Base-by-base conservation (phyloP, 2,113 vertebrate genomes). In the Rhea americana region DNA sequence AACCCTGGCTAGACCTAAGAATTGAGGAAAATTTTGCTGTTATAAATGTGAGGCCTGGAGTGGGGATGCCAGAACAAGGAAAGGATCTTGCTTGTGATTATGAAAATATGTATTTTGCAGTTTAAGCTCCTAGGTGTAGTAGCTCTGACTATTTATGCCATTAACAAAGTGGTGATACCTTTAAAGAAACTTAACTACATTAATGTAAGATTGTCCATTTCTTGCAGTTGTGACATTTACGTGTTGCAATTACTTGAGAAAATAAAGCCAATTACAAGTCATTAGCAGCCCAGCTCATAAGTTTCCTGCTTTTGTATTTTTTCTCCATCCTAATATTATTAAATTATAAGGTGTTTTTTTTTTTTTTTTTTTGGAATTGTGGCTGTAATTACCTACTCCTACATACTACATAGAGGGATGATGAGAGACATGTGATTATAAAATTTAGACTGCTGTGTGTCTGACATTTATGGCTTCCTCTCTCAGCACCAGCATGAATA, bases 351-450 rank as follows among this genome's bases (percentile, higher is more conserved):
- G 41, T 30, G 62, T 82, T 75, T 35, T 35, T 35, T 35, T 1
- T 4, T 5, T 19, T 2, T 1, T 4, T 5, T 19, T 1, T 4
- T 5, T 19, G 2, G 32, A 82, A 78, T 72, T 50, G 26, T 82
- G 59, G 59, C 91, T 59, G 43, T 66, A 94, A 89, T 94, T 91
- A 82, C 90, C 66, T 76, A 66, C 37, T 73, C 37, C 80, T 81
- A 9, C 25, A 72, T 0, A 1, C 84, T 89, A 66, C 39, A 12
- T 26, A 76, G 80, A 79, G 83, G 88, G 85, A 81, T 78, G 90
- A 86, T 95, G 94, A 94, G 76, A 93, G 91, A 93, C 32, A 7
- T 39, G 61, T 73, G 80, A 84, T 88, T 96, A 91, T 90, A 73
- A 91, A 91, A 88, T 53, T 48, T 87, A 94, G 83, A n/a, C 62